Conservation (phyloP, 2,113 vertebrate species). For the Archilochus colubris region DNA sequence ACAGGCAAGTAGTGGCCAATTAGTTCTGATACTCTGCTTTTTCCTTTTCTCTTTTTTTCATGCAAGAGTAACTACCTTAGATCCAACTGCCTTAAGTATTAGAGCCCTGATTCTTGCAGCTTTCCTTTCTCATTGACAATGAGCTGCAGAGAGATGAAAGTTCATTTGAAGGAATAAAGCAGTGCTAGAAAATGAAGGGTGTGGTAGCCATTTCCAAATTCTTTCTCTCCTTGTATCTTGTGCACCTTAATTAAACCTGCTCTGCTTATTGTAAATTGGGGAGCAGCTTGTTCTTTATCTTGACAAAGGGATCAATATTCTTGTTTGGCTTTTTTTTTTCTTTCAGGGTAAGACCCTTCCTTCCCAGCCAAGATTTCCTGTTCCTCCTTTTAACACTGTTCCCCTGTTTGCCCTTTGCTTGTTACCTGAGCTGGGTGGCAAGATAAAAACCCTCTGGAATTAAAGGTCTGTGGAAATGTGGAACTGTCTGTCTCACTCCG, state of each 20-base stretch:
- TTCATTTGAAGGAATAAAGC: background rate
- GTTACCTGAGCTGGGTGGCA: background rate
- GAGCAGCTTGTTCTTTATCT: background rate
- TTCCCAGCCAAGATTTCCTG: background rate
- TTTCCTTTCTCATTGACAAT: background rate
- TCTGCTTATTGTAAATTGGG: background rate
- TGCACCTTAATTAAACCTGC: background rate
- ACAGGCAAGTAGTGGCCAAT: rapidly evolving
- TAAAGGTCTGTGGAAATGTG: background rate
- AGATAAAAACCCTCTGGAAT: background rate
- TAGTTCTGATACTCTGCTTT: background rate
- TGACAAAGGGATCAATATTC: background rate
- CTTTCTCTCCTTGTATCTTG: background rate
- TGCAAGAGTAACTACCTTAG: background rate
- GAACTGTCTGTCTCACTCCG: rapidly evolving
- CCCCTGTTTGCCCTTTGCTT: background rate
- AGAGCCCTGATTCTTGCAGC: background rate
- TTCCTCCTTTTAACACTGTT: rapidly evolving
- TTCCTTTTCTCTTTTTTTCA: background rate
- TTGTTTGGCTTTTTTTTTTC: background rate
- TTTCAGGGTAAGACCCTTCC: background rate
- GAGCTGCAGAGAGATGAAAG: background rate
- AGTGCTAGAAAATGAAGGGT: background rate
- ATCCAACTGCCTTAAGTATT: background rate
- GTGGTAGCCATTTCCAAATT: rapidly evolving